Conservation (phyloP, 2,888 invertebrate genomes). For the Salticus scenicus region DNA sequence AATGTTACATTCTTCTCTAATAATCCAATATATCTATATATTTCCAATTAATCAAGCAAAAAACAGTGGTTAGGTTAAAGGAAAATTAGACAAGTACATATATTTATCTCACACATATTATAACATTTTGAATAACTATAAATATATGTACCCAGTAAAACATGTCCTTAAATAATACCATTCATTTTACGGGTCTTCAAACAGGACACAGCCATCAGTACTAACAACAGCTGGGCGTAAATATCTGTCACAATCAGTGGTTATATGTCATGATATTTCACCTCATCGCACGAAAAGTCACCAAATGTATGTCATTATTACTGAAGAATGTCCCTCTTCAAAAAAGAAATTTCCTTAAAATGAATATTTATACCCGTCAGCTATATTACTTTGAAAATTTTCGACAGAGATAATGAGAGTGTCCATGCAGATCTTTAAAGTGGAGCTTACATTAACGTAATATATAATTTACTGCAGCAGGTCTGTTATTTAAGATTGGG, state of each 20-base stretch:
- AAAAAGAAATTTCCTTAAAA: constrained; percentile 50
- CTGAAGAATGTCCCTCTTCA: constrained; percentile 24
- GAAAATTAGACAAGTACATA: too few species aligned
- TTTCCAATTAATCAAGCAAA: too few species aligned
- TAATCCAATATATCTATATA: too few species aligned
- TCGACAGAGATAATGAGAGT: not conserved
- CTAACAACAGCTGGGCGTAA: not conserved
- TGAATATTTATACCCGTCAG: constrained; percentile 58
- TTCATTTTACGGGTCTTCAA: too few species aligned
- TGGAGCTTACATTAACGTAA: not conserved
- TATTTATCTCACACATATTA: too few species aligned
- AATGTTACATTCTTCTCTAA: too few species aligned
- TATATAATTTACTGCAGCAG: not conserved
- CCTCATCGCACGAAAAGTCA: constrained; percentile 26
- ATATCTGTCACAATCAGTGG: not conserved
- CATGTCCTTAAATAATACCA: too few species aligned
- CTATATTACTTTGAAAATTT: not conserved
- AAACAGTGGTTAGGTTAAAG: too few species aligned
- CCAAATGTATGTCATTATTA: constrained; percentile 48
- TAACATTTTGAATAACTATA: too few species aligned
- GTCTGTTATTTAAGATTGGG: not conserved
- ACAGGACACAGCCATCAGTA: too few species aligned
- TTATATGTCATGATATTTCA: constrained; percentile 48
- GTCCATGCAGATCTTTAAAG: not conserved
- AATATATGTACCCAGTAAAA: too few species aligned